Evolutionary conservation across 2,797 vertebrate genomes (phyloP), one percentile per base, ranked within the genome.

Genomic region (Acanthornis magna): DNA sequence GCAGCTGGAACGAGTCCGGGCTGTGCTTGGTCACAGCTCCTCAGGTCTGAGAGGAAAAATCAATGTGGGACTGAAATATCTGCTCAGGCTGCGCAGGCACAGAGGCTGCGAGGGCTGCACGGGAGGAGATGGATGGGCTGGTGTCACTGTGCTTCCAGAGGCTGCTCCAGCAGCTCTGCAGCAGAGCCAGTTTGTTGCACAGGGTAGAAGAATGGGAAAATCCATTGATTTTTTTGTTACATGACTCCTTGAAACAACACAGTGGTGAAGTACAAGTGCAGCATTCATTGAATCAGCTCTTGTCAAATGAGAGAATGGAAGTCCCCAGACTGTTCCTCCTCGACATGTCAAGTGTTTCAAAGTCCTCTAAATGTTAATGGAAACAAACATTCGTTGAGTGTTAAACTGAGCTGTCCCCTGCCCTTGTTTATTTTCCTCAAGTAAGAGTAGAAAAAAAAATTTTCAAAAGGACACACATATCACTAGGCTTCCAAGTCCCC

Each of bases 1-100:
- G 54, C 48, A 30, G 71, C 34, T 62, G 30, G 27, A 23, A 6
- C 38, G 29, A 45, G 40, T 15, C n/a, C 3, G 12, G 30, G 2
- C 60, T 42, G 20, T 2, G 29, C 11, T 7, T 25, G 36, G 21
- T 42, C 65, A 58, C 77, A 32, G 60, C 20, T 58, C 38, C 3
- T n/a, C 47, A 2, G 38, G 7, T 9, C 55, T 11, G 76, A 47
- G 42, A 77, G 78, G 30, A 11, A 38, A 78, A 82, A 79, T 45
- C 62, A 5, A 34, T 32, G 51, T 8, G 43, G 45, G 45, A 18
- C 74, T 34, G 74, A 15, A 65, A 26, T 2, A 16, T 2, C 58
- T 23, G 51, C 53, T 32, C 60, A 11, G 63, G 60, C 27, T 55
- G 16, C 11, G 3, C 14, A 2, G 0, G 3, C 10, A 10, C 0